A percentile compares a stretch with the other conserved stretches of the same genome.
These are phyloP conservation scores for Ceramica pisi DNA, from an alignment of 2,888 invertebrate genomes.

Conservation along the genomic window DNA sequence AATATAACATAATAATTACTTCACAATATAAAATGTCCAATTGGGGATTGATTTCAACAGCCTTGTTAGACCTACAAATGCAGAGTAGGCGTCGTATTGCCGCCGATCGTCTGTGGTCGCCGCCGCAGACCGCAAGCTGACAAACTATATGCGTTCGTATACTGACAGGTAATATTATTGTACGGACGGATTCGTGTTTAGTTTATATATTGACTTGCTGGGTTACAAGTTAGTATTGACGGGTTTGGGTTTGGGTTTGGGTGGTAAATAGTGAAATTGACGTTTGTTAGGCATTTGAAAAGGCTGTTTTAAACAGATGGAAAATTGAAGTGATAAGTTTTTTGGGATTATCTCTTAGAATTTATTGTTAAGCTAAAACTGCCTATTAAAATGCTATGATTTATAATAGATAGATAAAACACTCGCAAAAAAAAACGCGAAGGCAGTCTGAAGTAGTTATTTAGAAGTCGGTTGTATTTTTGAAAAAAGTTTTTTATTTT, in stretches of 20 bases:
- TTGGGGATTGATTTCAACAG: constrained; percentile 70
- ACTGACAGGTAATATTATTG: constrained; percentile 44
- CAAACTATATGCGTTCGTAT: constrained; percentile 67
- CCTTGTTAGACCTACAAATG: constrained; percentile 76
- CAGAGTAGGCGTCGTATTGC: constrained; percentile 79
- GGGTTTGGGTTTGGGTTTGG: background rate
- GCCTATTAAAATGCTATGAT: too few relatives aligned
- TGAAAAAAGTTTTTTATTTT: too few relatives aligned
- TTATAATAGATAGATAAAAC: background rate
- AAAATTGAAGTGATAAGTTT: too few relatives aligned
- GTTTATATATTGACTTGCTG: constrained; percentile 41
- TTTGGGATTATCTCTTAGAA: too few relatives aligned
- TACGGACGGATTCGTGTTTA: constrained; percentile 46
- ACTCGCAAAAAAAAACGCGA: too few relatives aligned
- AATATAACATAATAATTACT: background rate
- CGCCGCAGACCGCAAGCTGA: constrained; percentile 83
- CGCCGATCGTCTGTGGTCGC: constrained; percentile 80
- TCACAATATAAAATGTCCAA: constrained; percentile 17
- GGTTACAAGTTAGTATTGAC: constrained; percentile 16
- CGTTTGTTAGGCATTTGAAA: background rate
- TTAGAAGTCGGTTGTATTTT: too few relatives aligned
- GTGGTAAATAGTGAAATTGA: constrained; percentile 14
- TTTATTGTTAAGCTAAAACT: background rate
- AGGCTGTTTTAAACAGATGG: too few relatives aligned
- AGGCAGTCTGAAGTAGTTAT: too few relatives aligned